Percentiles rank a stretch among this genome's conserved stretches.
These are phyloP conservation scores for Bovichtus diacanthus DNA, from an alignment of 2,797 vertebrate species.

Conservation along the genomic window DNA sequence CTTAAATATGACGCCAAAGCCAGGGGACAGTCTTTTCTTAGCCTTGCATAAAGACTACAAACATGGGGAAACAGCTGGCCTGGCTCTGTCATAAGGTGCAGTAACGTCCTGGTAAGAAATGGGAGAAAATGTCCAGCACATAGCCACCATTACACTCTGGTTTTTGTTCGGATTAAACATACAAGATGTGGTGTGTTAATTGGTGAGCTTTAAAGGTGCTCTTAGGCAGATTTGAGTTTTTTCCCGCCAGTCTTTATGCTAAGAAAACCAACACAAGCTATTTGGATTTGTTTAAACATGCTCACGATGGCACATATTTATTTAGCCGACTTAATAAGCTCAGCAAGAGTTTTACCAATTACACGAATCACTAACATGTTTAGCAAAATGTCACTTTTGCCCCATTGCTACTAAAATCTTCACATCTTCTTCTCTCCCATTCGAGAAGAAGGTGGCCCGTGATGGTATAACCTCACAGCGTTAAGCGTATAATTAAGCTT, in stretches of 20 bases:
- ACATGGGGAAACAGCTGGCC: not conserved
- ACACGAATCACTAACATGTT: not conserved
- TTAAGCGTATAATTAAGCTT: slow-evolving; percentile 18
- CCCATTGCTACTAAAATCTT: not conserved
- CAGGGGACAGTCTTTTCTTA: not conserved
- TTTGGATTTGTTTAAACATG: not conserved
- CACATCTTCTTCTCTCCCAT: no score
- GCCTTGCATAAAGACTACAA: not conserved
- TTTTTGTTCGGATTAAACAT: not conserved
- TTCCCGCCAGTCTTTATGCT: slow-evolving; percentile 11
- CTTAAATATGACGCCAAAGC: not conserved
- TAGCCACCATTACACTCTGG: not conserved
- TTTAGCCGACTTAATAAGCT: not conserved
- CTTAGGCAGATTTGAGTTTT: not conserved
- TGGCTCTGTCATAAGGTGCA: not conserved
- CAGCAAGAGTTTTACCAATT: not conserved
- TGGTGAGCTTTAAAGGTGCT: not conserved
- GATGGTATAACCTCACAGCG: slow-evolving; percentile 13
- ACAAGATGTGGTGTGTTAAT: not conserved
- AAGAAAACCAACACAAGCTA: not conserved
- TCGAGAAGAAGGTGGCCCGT: not conserved
- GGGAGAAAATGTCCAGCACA: not conserved
- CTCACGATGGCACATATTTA: not conserved
- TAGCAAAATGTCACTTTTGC: not conserved
- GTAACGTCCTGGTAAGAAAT: not conserved